Conservation (phyloP, 2,797 vertebrate species). For the Distichodus sexfasciatus region DNA sequence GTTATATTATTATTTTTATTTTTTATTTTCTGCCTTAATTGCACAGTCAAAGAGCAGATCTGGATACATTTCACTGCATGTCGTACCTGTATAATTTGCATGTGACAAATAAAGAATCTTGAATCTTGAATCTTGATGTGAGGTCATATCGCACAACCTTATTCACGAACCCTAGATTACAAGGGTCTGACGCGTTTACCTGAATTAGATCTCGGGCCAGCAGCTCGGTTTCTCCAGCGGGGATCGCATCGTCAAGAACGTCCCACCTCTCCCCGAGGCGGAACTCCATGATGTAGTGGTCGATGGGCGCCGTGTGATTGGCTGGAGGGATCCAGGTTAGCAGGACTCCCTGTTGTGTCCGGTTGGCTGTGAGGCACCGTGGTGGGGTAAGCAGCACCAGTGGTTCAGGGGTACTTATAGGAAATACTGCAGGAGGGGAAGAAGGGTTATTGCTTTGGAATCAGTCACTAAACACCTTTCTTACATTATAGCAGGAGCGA, state of each 20-base stretch:
- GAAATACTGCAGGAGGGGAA: constrained; percentile 71
- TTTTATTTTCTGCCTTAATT: too few species aligned
- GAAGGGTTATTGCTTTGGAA: too few species aligned
- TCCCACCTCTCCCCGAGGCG: constrained; percentile 90
- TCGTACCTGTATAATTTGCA: too few species aligned
- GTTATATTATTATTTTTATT: too few species aligned
- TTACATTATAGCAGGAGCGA: background rate
- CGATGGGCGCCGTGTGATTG: constrained; percentile 79
- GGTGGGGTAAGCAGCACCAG: constrained; percentile 87
- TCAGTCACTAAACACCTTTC: too few species aligned
- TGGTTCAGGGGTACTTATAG: constrained; percentile 80
- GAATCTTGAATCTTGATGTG: too few species aligned
- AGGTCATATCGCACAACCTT: too few species aligned
- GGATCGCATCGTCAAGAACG: constrained; percentile 83
- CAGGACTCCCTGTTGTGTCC: constrained; percentile 85
- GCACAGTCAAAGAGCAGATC: too few species aligned
- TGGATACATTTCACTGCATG: too few species aligned
- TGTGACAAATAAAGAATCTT: too few species aligned
- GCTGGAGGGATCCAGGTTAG: constrained; percentile 89
- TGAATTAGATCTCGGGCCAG: constrained; percentile 83
- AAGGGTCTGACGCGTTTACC: constrained; percentile 23
- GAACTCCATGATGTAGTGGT: constrained; percentile 88
- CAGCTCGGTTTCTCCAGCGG: constrained; percentile 80
- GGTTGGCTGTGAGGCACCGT: constrained; percentile 85
- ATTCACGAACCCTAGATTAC: too few species aligned